Evolutionary conservation across 2,797 vertebrate species (phyloP), one percentile per base, ranked within the genome.

Genomic region (Tapirus indicus): DNA sequence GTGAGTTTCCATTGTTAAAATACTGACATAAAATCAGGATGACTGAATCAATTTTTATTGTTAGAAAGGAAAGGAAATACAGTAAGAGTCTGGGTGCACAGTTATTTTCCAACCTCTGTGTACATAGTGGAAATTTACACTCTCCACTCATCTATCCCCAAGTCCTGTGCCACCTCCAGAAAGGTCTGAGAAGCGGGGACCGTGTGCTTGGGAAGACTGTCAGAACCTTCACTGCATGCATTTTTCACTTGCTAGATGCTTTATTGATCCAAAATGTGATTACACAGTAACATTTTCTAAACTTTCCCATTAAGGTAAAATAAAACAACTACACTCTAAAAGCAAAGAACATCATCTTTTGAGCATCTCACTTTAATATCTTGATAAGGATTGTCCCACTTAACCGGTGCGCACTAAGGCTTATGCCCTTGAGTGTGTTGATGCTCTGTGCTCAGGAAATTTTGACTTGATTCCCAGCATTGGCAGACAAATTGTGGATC

Each of bases 401-500:
- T 93, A 80, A 95, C 64, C 88, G 96, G 68, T 13, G 14, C 41
- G 38, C 32, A 44, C 7, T 14, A 86, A 96, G n/a, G 20, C 44
- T 96, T 84, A 91, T 69, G 35, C 25, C 44, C 0, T 0, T 2
- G 21, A 41, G 71, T 89, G 6, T 18, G 77, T 79, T 90, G 82
- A 82, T 20, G 29, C 2, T 13, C 62, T 94, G 38, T 8, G 2
- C 66, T 91, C 41, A 49, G 83, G 58, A 96, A 56, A 52, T 94
- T 97, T 85, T 60, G 88, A 60, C 69, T 95, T 97, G 88, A 97
- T 91, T 96, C 60, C 75, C 88, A 95, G 72, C 41, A 69, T 54
- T 84, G 60, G 12, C 95, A 96, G 87, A 95, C 77, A 98, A 98
- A 98, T 85, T 91, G 71, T 78, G 64, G 96, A 93, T 96, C 97